A percentile compares a stretch with the other conserved stretches of the same genome.
Evolutionary conservation across 2,113 vertebrate species (phyloP).

Genomic region (Heterotilapia buettikoferi): DNA sequence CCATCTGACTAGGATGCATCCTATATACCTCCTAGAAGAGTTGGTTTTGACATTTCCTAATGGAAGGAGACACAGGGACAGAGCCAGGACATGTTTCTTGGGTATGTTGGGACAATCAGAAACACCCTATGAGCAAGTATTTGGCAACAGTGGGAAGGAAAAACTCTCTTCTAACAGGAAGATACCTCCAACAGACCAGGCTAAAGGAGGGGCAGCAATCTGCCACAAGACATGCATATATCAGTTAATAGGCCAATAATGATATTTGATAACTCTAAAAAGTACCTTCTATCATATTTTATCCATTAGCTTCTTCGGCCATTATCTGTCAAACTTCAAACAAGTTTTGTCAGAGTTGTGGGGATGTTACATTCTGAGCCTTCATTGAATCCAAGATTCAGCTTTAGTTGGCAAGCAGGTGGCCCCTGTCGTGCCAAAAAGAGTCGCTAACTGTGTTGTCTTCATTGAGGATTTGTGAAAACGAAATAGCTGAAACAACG

Average conservation of each 20-base stretch:
- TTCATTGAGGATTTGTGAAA: neutral
- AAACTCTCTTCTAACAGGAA: neutral
- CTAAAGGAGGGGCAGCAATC: neutral
- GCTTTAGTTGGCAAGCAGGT: neutral
- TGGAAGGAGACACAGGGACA: neutral
- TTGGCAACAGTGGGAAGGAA: neutral
- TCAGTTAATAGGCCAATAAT: neutral
- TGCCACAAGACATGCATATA: neutral
- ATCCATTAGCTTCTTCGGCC: neutral
- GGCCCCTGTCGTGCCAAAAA: neutral
- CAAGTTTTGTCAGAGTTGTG: neutral
- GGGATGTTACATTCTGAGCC: neutral
- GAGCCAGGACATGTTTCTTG: neutral
- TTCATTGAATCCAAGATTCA: neutral
- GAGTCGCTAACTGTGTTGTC: neutral
- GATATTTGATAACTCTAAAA: neutral
- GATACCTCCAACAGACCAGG: neutral
- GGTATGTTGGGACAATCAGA: neutral
- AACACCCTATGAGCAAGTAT: neutral
- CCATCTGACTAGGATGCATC: neutral
- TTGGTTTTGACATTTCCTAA: neutral
- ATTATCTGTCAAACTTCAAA: neutral
- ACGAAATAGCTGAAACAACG: neutral
- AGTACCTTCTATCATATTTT: neutral
- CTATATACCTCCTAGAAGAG: neutral